A percentile compares a stretch with the other conserved stretches of the same genome.
Conservation (phyloP, 2,113 vertebrate genomes). For the Turnix velox region DNA sequence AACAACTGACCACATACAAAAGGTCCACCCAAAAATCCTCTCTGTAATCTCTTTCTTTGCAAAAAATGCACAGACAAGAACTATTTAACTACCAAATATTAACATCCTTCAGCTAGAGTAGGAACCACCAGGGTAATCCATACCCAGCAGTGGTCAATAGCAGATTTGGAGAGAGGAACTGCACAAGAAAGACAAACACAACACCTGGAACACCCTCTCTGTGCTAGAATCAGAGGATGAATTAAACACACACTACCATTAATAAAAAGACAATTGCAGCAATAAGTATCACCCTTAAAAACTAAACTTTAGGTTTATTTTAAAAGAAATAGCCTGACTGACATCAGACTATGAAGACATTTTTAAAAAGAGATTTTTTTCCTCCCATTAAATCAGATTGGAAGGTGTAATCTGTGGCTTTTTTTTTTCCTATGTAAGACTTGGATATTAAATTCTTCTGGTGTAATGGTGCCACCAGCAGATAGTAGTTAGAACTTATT, state of each 20-base stretch:
- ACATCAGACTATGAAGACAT: not conserved
- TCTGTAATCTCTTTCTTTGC: not conserved
- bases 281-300: not conserved
- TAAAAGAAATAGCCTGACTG: not conserved
- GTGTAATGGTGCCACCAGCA: constrained; percentile 64
- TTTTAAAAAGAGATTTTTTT: not conserved
- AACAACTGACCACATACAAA: not conserved
- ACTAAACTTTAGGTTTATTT: not conserved
- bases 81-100: not conserved
- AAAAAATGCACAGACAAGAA: not conserved
- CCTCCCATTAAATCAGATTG: not conserved
- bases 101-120: not conserved
- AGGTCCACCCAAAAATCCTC: not conserved
- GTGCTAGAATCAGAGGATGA: not conserved
- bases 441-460: not conserved
- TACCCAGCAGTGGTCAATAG: not conserved
- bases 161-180: not conserved
- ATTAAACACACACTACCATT: not conserved
- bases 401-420: not conserved
- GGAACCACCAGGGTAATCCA: not conserved
- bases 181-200: not conserved
- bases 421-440: not conserved
- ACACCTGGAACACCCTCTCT: accelerated
- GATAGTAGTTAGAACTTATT: constrained; percentile 43
- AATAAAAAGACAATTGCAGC: not conserved